Conservation (phyloP, 2,113 vertebrate genomes). For the Tor tambroides region DNA sequence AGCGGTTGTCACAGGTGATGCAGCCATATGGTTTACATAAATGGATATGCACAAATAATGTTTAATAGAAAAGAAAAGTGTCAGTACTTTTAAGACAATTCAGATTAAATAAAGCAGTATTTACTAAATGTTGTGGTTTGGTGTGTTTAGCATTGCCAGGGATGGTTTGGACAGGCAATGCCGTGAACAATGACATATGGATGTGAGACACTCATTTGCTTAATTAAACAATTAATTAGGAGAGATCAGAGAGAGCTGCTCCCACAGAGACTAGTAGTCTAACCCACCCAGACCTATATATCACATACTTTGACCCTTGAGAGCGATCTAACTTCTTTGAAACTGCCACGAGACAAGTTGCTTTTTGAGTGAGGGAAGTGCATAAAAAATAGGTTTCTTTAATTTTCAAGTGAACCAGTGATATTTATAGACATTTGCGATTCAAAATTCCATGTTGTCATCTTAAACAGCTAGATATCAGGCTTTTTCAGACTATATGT, state of each 20-base stretch:
- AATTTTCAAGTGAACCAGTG: background rate
- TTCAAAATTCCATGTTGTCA: background rate
- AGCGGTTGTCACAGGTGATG: background rate
- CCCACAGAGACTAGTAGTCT: background rate
- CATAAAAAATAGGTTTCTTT: background rate
- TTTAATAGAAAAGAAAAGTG: background rate
- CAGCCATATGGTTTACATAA: background rate
- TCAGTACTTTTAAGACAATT: background rate
- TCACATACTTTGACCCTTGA: background rate
- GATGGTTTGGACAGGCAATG: background rate
- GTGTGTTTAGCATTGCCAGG: background rate
- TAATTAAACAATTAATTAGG: conserved; percentile 35
- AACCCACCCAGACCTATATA: background rate
- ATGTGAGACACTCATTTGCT: conserved; percentile 15
- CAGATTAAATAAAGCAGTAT: background rate
- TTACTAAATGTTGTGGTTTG: background rate
- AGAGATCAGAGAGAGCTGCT: background rate
- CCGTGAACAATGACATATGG: background rate
- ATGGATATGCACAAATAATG: background rate
- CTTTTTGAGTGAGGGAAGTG: background rate
- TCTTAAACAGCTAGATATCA: background rate
- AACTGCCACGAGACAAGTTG: background rate
- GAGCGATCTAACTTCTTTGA: background rate
- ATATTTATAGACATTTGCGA: background rate
- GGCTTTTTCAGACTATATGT: background rate